Evolutionary conservation across 2,797 vertebrate species (phyloP), one percentile per base, ranked within the genome.

Genomic region (Podarcis lilfordi): DNA sequence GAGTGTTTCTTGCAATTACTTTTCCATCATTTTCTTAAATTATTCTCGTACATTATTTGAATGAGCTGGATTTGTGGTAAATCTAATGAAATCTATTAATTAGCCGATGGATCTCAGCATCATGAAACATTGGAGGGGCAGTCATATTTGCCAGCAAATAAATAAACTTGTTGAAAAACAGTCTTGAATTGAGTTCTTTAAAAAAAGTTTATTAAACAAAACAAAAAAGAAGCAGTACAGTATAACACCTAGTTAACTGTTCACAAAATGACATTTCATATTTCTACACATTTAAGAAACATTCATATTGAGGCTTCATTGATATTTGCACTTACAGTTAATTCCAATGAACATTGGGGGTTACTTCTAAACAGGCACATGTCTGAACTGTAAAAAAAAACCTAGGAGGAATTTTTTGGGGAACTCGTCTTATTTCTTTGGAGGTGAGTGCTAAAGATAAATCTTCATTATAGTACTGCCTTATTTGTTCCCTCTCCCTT

Each of bases 1-100:
- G 84, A 40, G 55, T 15, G 35, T 86, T 86, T 29, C 11, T 4
- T 68, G 68, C 50, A 85, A 89, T 90, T 80, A 83, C 10, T 85
- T 89, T 90, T 91, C 32, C 3, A 17, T 86, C 2, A 6, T 27
- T 80, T 37, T 29, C 76, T 55, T 37, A 21, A 19, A 27, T 80
- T 55, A 45, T 80, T 32, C 27, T n/a, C 68, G 23, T 55, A 61
- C 32, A n/a, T 61, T 74, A 55, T 61, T 86, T 72, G 78, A 69
- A 86, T 71, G 6, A 40, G 25, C 43, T 68, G 35, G 32, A 61
- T 72, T 69, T 11, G 35, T 72, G 11, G 69, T 4, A 19, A 19
- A 71, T 37, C 10, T 71, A 23, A 66, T 68, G 61, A 29, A 29
- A 79, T 86, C 32, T 59, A 21, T 80, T 80, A 80, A 71, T 80